Base-by-base conservation (phyloP, 2,797 vertebrate genomes). In the Falco biarmicus region DNA sequence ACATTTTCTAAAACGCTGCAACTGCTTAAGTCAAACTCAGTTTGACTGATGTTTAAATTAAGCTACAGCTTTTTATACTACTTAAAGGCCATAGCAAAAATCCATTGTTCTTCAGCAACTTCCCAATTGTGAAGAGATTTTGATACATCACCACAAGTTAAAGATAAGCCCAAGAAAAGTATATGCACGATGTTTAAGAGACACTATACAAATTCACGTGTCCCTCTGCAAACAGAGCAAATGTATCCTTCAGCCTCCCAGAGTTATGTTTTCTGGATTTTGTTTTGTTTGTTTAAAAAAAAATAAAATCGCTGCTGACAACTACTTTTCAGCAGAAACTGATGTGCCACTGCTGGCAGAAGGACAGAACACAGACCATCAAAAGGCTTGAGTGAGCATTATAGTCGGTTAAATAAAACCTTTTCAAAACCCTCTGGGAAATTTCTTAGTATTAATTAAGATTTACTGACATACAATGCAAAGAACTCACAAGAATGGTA, bases 61-160 rank as follows among this genome's bases (percentile, higher is more conserved):
- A 76, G 29, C 6, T 73, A 12, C 11, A 60, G 50, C 10, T 71
- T 90, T 89, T 88, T 75, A 75, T 32, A 34, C 25, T 41, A 47
- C 24, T 57, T 59, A 43, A 57, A 59, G 16, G 15, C 14, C 76
- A 21, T 15, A 10, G 32, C 29, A 73, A 61, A 92, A 84, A 59
- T 14, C 37, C n/a, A 18, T 34, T 0, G 0, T 29, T 81, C 54
- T 37, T 73, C 47, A 73, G 54, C 11, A 61, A 53, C 5, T 1
- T 77, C n/a, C 9, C 11, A 57, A 68, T 6, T 16, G 21, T 26
- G n/a, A 75, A 76, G 26, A 50, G 8, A 34, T 43, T 70, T 48
- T 60, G 31, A 61, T 21, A 39, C n/a, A n/a, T 26, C 25, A 3
- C 16, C 39, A 84, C 5, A 31, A 54, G 6, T 31, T 31, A 39